Base-by-base conservation (phyloP, 2,888 invertebrate genomes). In the Noctua janthina region DNA sequence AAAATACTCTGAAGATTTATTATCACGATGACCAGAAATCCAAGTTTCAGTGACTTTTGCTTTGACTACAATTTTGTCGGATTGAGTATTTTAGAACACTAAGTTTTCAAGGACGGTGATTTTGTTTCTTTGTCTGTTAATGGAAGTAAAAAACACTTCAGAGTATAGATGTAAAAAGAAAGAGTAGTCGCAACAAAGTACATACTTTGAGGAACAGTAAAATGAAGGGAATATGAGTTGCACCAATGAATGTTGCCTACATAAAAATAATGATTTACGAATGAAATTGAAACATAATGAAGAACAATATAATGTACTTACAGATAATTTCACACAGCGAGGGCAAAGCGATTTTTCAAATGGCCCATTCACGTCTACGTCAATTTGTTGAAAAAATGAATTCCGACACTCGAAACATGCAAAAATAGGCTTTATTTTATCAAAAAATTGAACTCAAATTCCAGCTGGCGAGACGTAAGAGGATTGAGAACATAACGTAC, bases 401-500 rank as follows among this genome's bases (percentile, higher is more conserved):
- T 79, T 71, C 74, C 2, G 4, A 23, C 17, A 35, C 11, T 29
- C 1, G 4, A 62, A 29, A 17, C 39, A 54, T 13, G n/a, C 46
- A 20, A 87, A 82, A 82, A 46, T 6, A 8, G 20, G 7, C 78
- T 78, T 80, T 84, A 77, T 76, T 0, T 0, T 2, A n/a, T 29
- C 7, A 1, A 1, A 13, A 1, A 43, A 74, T 64, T 69, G 39
- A 76, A 73, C 39, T 78, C 62, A 80, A 75, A 76, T 84, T 84
- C 35, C 20, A 51, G 23, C 69, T 70, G 23, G 17, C 29, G 46
- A 7, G 69, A 56, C 68, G 56, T 77, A 80, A 74, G 78, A 51
- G 75, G 51, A 82, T 88, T 76, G 73, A 74, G 75, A 87, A 75
- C 71, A 84, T 87, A 88, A 88, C 88, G 84, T 88, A 79, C 76